Base-by-base conservation (phyloP, 2,113 vertebrate species). In the Lichenostomus cassidix region DNA sequence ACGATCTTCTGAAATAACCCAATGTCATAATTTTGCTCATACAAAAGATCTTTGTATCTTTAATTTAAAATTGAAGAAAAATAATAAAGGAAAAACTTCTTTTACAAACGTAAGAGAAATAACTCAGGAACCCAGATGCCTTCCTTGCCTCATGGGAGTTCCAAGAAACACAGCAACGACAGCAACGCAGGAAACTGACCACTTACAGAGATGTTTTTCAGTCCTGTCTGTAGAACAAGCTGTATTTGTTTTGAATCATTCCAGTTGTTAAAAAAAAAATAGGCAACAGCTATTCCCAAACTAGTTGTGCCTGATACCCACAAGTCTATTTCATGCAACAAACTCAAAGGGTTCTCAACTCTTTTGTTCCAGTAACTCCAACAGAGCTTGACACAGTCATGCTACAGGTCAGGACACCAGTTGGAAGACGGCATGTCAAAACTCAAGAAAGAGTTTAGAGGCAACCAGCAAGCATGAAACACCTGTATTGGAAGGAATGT, bases 401-500 rank as follows among this genome's bases (percentile, higher is more conserved):
- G 7, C 35, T 49, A 41, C 11, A 85, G 21, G 13, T 41, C 39
- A 52, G 74, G 17, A 73, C 12, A 87, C 4, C 18, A 39, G 17
- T 0, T 19, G 8, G 25, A 81, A 2, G n/a, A 31, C 6, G 13
- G 25, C 13, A 35, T 3, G 53, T 50, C 53, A 28, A 15, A 69
- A 39, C 67, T 59, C 47, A 29, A 74, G 15, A 53, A n/a, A 18
- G 2, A 35, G 35, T 52, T 52, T n/a, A 78, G 50, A 86, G 3
- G 42, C 55, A 75, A 67, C 13, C 3, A 42, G 44, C n/a, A 49
- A 50, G 62, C 7, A 63, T 4, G 12, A 9, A 68, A 79, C 41
- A 37, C 39, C 41, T 46, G 2, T 18, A 65, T 0, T 64, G 24
- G 33, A 64, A 90, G 11, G 25, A 9, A 65, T 15, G 20, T 63